Conservation (phyloP, 1,140 invertebrate genomes). For the Drosophila pachea region DNA sequence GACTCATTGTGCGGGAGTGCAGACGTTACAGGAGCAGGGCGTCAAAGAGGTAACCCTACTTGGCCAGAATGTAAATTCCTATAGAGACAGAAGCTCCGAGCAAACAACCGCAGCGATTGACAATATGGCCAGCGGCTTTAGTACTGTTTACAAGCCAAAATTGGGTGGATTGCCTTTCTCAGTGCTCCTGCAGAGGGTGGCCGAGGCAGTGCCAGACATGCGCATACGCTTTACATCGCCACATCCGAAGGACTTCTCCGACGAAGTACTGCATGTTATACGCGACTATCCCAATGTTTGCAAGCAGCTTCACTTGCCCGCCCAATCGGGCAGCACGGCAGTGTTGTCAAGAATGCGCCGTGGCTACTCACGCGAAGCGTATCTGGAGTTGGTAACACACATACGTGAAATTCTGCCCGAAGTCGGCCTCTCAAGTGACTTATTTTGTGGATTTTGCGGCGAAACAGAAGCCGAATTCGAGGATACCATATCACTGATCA, state of each 20-base stretch:
- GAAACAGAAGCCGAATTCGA: slow-evolving; percentile 96
- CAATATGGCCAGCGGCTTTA: slow-evolving; percentile 85
- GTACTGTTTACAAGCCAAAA: slow-evolving; percentile 95
- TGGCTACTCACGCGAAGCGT: slow-evolving; percentile 94
- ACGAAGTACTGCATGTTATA: slow-evolving; percentile 93
- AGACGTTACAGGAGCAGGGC: slow-evolving; percentile 87
- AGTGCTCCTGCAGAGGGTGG: slow-evolving; percentile 88
- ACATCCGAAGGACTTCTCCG: slow-evolving; percentile 99
- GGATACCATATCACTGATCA: slow-evolving; percentile 91
- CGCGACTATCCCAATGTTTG: slow-evolving; percentile 92
- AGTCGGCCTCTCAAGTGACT: slow-evolving; percentile 93
- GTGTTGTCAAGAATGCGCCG: slow-evolving; percentile 93
- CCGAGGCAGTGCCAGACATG: slow-evolving; percentile 91
- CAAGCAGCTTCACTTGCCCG: slow-evolving; percentile 94
- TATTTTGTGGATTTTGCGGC: slow-evolving; percentile 98
- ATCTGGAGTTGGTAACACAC: slow-evolving; percentile 90
- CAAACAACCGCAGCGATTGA: slow-evolving; percentile 81
- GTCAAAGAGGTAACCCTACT: slow-evolving; percentile 92
- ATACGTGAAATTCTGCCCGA: slow-evolving; percentile 87
- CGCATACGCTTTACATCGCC: slow-evolving; percentile 97
- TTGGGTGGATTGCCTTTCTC: slow-evolving; percentile 91
- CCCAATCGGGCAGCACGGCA: slow-evolving; percentile 91
- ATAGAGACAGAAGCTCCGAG: slow-evolving; percentile 84
- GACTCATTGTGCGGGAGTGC: slow-evolving; percentile 93
- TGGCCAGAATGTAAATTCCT: slow-evolving; percentile 99